Evolutionary conservation across 2,113 vertebrate genomes (phyloP).

Genomic region (Ciconia maguari): DNA sequence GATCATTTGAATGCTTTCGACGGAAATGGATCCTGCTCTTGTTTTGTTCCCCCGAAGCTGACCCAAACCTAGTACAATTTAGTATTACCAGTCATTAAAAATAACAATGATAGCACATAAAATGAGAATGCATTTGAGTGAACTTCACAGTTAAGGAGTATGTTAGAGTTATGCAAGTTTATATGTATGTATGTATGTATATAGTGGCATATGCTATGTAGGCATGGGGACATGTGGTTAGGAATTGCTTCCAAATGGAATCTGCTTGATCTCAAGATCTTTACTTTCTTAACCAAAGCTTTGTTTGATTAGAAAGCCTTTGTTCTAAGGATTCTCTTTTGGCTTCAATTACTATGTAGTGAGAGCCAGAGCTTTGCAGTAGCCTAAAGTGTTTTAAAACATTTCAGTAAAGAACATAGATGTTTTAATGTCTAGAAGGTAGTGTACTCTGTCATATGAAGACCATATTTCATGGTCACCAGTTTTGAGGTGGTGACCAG

Average conservation of each 20-base stretch:
- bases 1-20: neutral
- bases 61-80: neutral
- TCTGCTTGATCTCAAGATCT: neutral
- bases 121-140: neutral
- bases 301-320: neutral
- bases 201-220: neutral
- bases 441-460: neutral
- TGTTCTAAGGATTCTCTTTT: neutral
- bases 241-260: neutral
- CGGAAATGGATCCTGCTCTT: neutral
- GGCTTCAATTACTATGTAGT: neutral
- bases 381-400: neutral
- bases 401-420: neutral
- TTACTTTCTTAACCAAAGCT: neutral
- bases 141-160: neutral
- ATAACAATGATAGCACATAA: neutral
- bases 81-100: neutral
- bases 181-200: neutral
- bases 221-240: neutral
- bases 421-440: neutral
- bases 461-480: neutral
- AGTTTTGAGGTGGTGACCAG: neutral
- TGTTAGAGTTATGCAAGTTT: neutral
- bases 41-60: neutral
- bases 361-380: neutral